Base-by-base conservation (phyloP, 2,797 vertebrate genomes). In the Labeo calbasu region DNA sequence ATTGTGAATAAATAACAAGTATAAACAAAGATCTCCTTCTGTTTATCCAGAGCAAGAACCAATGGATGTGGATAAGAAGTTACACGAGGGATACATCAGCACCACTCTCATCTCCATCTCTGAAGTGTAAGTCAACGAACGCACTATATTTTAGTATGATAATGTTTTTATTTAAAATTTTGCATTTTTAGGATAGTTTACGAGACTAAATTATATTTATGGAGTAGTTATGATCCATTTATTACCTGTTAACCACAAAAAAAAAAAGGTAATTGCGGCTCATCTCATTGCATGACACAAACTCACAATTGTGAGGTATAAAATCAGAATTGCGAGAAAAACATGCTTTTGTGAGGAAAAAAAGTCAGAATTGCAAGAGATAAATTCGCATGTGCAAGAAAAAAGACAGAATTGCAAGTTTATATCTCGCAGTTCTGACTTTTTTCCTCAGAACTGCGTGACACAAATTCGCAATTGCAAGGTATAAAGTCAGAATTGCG, bases 41-140 rank as follows among this genome's bases (percentile, higher is more conserved):
- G 6, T 77, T 77, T 68, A 87, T 76, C 50, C 86, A 99, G 98
- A 94, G 43, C 82, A 93, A 12, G 98, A 99, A 87, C 96, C 97
- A 0, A 98, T 98, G 97, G 98, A 99, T 69, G 92, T 97, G 68
- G 97, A 97, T 69, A 92, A 85, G 53, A 73, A 77, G 36, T 32
- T 13, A 0, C 46, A 87, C 8, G 94, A 89, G 88, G 97, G 96
- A 85, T 99, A 99, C 92, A 98, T 99, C 94, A 97, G 96, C 93
- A 99, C 98, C 0, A 97, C 97, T 84, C 94, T 99, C 90, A 99
- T 99, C 85, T 99, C 98, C 0, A 96, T 99, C 53, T 99, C 98
- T 50, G 96, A 99, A 96, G 96, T 99, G 98, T 99, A 93, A 97
- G 97, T 94, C 53, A 46, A 7, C 11, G 9, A n/a, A 57, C n/a